Evolutionary conservation across 2,888 invertebrate species (phyloP).

Genomic region (Rhagonycha fulva): DNA sequence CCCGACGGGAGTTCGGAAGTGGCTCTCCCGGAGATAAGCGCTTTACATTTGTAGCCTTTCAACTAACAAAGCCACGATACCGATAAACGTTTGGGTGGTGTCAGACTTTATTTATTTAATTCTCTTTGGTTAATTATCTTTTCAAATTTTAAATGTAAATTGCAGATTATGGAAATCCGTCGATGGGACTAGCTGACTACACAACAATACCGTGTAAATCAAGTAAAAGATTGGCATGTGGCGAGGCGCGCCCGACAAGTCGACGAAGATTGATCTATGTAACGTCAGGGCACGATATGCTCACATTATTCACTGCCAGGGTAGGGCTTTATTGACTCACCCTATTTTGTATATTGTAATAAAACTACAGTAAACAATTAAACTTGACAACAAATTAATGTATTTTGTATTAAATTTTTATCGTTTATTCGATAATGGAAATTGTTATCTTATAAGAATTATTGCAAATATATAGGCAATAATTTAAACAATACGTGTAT

Average conservation of each 20-base stretch:
- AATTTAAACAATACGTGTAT: neutral
- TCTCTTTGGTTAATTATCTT: constrained; percentile 29
- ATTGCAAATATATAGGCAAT: neutral
- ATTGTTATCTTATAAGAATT: neutral
- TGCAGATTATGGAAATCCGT: constrained; percentile 45
- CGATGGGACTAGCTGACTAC: constrained; percentile 37
- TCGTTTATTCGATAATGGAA: neutral
- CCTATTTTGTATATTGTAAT: constrained; percentile 17
- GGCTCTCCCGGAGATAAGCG: constrained; percentile 53
- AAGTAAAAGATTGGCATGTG: constrained; percentile 52
- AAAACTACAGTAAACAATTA: neutral
- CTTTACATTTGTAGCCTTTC: constrained; percentile 54
- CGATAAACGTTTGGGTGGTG: constrained; percentile 40
- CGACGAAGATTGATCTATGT: constrained; percentile 49
- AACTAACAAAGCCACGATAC: constrained; percentile 44
- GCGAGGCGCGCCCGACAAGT: constrained; percentile 46
- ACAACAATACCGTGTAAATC: constrained; percentile 48
- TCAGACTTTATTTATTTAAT: constrained; percentile 30
- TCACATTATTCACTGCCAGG: constrained; percentile 50
- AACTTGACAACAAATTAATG: neutral
- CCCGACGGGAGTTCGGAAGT: constrained; percentile 50
- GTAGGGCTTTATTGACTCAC: constrained; percentile 34
- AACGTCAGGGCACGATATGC: constrained; percentile 49
- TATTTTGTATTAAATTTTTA: neutral
- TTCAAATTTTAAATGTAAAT: constrained; percentile 39